phyloP scores from a whole-genome alignment of 2,797 vertebrate genomes.

The Sebastes cheni region DNA sequence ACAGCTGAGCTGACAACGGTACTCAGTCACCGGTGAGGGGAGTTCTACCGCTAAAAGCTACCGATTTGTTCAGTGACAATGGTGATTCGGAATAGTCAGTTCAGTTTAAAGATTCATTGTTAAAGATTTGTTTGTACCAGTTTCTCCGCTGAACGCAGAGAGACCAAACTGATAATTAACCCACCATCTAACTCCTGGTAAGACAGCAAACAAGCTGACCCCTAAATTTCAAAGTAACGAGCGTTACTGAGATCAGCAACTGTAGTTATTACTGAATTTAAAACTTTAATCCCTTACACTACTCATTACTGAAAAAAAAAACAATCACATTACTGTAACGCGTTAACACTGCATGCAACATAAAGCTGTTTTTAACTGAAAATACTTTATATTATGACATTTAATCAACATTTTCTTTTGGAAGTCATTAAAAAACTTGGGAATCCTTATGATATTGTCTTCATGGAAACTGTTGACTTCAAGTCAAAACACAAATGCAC shows the following conservation, averaged over 20 bases:
- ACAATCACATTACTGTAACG: rapidly evolving
- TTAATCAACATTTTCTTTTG: background rate
- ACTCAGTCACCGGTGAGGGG: background rate
- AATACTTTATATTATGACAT: background rate
- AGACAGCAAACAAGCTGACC: background rate
- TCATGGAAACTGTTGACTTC: background rate
- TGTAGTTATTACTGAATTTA: background rate
- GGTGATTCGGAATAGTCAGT: background rate
- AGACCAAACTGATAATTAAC: background rate
- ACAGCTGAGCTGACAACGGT: no score
- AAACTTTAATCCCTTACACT: background rate
- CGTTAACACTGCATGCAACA: background rate
- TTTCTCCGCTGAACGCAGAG: background rate
- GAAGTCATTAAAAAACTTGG: background rate
- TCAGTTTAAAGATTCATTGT: background rate
- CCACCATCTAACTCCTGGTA: background rate
- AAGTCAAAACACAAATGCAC: background rate
- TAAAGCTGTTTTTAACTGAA: background rate
- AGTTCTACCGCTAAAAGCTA: background rate
- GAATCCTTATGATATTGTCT: background rate
- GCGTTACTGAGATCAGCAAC: background rate
- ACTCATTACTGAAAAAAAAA: background rate
- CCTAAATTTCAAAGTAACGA: background rate
- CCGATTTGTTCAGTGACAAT: background rate
- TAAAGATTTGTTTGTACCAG: background rate